Conservation (phyloP, 1,140 invertebrate genomes). For the Calephelis nemesis region DNA sequence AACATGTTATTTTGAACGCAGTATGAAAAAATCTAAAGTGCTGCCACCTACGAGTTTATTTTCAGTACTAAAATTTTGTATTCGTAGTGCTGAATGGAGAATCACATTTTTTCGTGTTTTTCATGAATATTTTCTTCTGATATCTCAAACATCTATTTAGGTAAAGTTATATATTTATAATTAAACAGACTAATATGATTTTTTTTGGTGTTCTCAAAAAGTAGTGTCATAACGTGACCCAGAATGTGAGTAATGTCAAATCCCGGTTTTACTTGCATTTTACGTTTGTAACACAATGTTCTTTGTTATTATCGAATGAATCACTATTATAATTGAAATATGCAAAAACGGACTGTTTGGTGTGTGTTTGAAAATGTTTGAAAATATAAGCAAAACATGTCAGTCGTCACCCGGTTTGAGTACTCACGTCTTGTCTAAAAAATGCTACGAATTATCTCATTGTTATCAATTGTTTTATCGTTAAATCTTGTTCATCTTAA, state of each 20-base stretch:
- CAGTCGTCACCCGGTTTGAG: constrained; percentile 45
- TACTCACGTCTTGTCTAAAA: constrained; percentile 42
- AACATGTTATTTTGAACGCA: constrained; percentile 20
- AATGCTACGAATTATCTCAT: constrained; percentile 61
- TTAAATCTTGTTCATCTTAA: constrained; percentile 55
- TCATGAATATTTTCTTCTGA: constrained; percentile 74
- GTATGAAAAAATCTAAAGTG: constrained; percentile 16
- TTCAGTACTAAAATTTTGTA: constrained; percentile 76
- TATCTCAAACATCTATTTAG: constrained; percentile 64
- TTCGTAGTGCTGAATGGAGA: constrained; percentile 78
- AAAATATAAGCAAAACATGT: constrained; percentile 43
- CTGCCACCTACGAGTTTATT: constrained; percentile 67
- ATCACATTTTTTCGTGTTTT: constrained; percentile 77
- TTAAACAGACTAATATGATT: not conserved
- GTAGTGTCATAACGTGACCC: constrained; percentile 46
- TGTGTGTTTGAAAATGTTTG: constrained; percentile 18
- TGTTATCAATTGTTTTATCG: constrained; percentile 69
- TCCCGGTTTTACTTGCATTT: constrained; percentile 62
- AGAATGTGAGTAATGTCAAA: constrained; percentile 72
- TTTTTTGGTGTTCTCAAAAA: constrained; percentile 1
- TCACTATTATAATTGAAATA: not conserved
- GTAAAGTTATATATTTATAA: constrained; percentile 42
- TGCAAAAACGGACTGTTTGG: not conserved
- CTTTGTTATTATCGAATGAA: not conserved
- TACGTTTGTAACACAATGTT: constrained; percentile 23